phyloP scores from a whole-genome alignment of 1,140 invertebrate species.

The Sitobion miscanthi region DNA sequence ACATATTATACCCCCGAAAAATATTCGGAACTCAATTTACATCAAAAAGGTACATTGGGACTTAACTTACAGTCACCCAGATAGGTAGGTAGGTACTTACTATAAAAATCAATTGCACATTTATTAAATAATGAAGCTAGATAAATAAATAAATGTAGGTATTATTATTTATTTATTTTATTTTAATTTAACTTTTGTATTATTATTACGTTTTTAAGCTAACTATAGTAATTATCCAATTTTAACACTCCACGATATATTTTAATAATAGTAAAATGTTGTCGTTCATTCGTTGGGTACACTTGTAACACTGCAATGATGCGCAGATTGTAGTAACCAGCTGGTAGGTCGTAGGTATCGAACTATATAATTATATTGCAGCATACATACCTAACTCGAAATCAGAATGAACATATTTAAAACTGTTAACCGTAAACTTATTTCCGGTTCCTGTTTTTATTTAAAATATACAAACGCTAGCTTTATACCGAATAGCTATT shows the following conservation, averaged over 20 bases:
- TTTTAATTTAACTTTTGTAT: neutral
- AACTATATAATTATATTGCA: neutral
- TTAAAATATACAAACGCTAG: neutral
- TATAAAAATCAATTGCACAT: neutral
- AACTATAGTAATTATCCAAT: neutral
- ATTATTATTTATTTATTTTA: neutral
- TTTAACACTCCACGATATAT: neutral
- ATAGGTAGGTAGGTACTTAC: neutral
- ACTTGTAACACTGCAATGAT: neutral
- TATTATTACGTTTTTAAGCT: neutral
- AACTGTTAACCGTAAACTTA: neutral
- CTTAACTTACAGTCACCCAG: too few species aligned
- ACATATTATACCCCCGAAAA: too few species aligned
- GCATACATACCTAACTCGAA: neutral
- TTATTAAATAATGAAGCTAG: neutral
- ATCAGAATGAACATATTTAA: neutral
- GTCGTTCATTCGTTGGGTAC: neutral
- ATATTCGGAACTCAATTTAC: too few species aligned
- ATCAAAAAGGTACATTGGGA: too few species aligned
- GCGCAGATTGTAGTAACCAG: too few species aligned
- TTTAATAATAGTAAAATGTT: neutral
- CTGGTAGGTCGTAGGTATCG: neutral
- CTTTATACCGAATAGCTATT: neutral
- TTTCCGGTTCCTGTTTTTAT: constrained; percentile 32
- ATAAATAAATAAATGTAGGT: neutral